Base-by-base conservation (phyloP, 64 coral and sea anemone genomes). In the Pocillopora damicornis region DNA sequence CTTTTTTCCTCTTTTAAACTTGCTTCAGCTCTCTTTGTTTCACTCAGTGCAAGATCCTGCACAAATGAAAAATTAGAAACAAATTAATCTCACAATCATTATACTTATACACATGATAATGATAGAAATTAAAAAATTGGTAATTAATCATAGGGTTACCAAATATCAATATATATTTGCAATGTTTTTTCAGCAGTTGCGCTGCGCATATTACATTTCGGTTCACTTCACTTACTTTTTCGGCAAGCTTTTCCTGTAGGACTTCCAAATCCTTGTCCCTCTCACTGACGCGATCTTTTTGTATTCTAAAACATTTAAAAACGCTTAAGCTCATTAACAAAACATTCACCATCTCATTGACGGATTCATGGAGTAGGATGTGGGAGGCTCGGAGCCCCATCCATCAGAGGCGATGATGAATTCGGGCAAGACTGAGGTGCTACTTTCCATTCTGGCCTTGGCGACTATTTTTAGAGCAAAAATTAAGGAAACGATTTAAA, bases 211-310 rank as follows among this genome's bases (percentile, higher is more conserved):
- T 51, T 51, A 0, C 42, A 7, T 51, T 51, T 0, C 42, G 42
- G 42, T 51, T 4, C 7, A 51, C 42, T 22, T 15, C 69, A 45
- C 51, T 34, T 18, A 91, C 90, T 63, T 64, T 61, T n/a, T 91
- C 90, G 16, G 69, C 85, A 2, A 91, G 83, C 34, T 91, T 94
- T 73, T 94, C 88, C 81, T 77, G 77, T 17, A 94, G 37, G 1
- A 23, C 62, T 86, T 90, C 92, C n/a, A 94, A 67, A 76, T 94
- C 88, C 23, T 90, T 94, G 58, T 94, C 92, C 74, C 88, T 89
- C 4, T 94, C 92, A 13, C 37, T 63, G 36, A 89, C 92, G 63
- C 92, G 88, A 37, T 94, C 92, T 72, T 94, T 94, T 58, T 94
- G 92, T 15, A 94, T 58, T 60, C 92, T 94, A 59, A 10, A 86